Evolutionary conservation across 2,113 vertebrate genomes (phyloP).

Genomic region (Scolopax mira): DNA sequence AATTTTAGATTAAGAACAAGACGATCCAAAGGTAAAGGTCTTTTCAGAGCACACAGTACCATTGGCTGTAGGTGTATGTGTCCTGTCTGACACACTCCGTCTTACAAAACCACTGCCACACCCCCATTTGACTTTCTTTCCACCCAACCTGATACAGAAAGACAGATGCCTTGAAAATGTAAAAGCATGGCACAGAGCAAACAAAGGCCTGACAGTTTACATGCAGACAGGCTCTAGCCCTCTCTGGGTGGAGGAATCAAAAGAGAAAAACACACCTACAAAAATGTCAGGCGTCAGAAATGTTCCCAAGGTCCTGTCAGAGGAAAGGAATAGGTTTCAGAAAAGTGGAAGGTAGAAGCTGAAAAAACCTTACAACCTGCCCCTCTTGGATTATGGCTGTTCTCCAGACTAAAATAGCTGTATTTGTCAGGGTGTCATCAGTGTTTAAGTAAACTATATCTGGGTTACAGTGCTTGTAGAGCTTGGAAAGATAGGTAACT

Average conservation of each 20-base stretch:
- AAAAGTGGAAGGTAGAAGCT: neutral
- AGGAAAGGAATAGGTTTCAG: neutral
- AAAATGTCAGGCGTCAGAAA: neutral
- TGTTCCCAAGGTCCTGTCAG: neutral
- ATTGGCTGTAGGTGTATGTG: neutral
- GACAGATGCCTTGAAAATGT: neutral
- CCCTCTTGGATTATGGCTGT: neutral
- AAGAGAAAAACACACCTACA: neutral
- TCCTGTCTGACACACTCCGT: neutral
- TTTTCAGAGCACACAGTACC: neutral
- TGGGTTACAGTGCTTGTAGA: neutral
- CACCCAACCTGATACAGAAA: neutral
- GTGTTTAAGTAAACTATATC: neutral
- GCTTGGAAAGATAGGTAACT: neutral
- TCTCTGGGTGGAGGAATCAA: neutral
- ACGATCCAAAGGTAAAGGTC: neutral
- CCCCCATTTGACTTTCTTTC: neutral
- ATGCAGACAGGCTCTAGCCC: neutral
- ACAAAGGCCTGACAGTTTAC: neutral
- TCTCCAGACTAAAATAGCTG: neutral
- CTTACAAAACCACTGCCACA: neutral
- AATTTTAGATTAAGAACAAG: conserved; percentile 4
- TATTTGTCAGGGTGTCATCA: neutral
- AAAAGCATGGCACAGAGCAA: neutral
- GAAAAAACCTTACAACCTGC: neutral